A percentile compares a stretch with the other conserved stretches of the same genome.
These are phyloP conservation scores for Apodemia zela DNA, from an alignment of 2,888 invertebrate genomes.

Conservation along the genomic window DNA sequence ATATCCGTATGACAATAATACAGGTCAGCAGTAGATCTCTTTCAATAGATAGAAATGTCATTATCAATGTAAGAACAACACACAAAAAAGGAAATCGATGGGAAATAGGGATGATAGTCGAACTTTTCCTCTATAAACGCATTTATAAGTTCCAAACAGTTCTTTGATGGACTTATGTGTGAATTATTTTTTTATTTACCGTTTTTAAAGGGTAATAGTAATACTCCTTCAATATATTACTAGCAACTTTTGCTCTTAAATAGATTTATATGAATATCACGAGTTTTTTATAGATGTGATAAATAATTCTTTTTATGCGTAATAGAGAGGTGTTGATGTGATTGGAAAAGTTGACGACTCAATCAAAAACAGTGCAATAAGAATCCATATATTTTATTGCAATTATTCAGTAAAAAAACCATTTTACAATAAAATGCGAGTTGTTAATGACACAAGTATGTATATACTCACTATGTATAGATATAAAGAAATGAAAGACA, in stretches of 20 bases:
- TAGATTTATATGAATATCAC: slow-evolving; percentile 2
- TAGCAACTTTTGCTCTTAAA: not conserved
- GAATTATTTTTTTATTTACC: slow-evolving; percentile 28
- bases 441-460: too few species aligned
- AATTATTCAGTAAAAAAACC: too few species aligned
- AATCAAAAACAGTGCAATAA: not conserved
- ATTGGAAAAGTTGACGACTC: not conserved
- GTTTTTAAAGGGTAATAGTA: slow-evolving; percentile 19
- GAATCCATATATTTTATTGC: not conserved
- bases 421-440: too few species aligned
- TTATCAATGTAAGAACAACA: slow-evolving; percentile 77
- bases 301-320: slow-evolving; percentile 25
- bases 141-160: slow-evolving; percentile 34
- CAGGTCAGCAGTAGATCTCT: slow-evolving; percentile 80
- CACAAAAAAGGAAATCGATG: slow-evolving; percentile 59
- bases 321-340: slow-evolving; percentile 27
- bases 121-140: slow-evolving; percentile 45
- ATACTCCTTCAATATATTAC: not conserved
- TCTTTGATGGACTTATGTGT: slow-evolving; percentile 32
- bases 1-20: slow-evolving; percentile 80
- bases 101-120: slow-evolving; percentile 56
- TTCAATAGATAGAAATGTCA: slow-evolving; percentile 64
- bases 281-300: slow-evolving; percentile 6
- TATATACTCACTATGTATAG: too few species aligned
- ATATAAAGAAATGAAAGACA: too few species aligned